phyloP scores from a whole-genome alignment of 2,888 invertebrate genomes.

The Eurytoma californica region DNA sequence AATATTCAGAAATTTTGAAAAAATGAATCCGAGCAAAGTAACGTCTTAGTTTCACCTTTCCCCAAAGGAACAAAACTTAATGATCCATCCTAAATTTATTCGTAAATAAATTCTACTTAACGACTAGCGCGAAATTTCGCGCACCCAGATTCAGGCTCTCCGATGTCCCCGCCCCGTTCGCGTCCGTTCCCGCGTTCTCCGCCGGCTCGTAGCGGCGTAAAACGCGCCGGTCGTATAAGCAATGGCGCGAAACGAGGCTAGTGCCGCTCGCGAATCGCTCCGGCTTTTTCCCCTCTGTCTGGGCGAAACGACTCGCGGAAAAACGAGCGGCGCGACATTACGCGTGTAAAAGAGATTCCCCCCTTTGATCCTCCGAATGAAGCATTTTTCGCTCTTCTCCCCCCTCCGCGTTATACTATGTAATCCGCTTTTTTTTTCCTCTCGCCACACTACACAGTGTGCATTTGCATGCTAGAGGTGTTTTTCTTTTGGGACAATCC shows the following conservation, averaged over 20 bases:
- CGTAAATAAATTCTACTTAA: no score
- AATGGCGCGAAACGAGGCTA: slow-evolving; percentile 59
- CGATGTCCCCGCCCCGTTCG: no score
- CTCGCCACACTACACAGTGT: slow-evolving; percentile 2
- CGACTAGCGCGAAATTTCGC: no score
- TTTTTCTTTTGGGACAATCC: slow-evolving; percentile 26
- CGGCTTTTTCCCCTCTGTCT: slow-evolving; percentile 40
- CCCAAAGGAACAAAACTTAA: no score
- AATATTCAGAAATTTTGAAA: neutral
- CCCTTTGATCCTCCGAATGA: slow-evolving; percentile 56
- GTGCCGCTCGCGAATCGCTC: slow-evolving; percentile 59
- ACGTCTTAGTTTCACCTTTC: neutral
- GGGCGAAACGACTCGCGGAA: slow-evolving; percentile 56
- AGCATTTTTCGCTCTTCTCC: slow-evolving; percentile 50
- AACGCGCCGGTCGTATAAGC: slow-evolving; percentile 59
- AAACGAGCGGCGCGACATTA: slow-evolving; percentile 53
- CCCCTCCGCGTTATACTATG: slow-evolving; percentile 4
- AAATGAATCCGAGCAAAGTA: neutral
- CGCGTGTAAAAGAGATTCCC: slow-evolving; percentile 56
- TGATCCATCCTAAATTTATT: no score
- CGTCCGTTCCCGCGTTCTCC: slow-evolving; percentile 16
- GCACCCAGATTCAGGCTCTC: no score
- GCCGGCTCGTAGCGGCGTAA: slow-evolving; percentile 52
- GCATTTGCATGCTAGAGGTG: slow-evolving; percentile 9
- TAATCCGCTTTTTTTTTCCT: slow-evolving; percentile 8